Percentiles rank a stretch among this genome's conserved stretches.
phyloP scores from a whole-genome alignment of 2,113 vertebrate genomes.

The Xiphophorus hellerii region DNA sequence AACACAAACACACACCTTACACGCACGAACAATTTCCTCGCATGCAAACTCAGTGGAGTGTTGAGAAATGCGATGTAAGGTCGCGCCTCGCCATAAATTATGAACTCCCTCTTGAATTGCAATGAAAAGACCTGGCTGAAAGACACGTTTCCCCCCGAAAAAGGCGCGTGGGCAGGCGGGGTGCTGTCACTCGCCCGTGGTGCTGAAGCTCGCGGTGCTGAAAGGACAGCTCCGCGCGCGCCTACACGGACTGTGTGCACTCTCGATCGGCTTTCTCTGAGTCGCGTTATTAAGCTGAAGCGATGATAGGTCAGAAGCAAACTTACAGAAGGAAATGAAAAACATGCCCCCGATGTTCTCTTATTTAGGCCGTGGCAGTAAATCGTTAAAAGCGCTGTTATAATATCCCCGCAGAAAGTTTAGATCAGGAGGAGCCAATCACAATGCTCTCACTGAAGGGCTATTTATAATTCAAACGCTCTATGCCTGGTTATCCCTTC shows the following conservation, averaged over 20 bases:
- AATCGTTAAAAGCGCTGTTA: not conserved
- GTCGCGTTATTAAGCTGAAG: slow-evolving; percentile 36
- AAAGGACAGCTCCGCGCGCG: slow-evolving; percentile 80
- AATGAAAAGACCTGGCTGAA: slow-evolving; percentile 31
- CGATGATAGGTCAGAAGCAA: slow-evolving; percentile 42
- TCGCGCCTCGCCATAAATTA: slow-evolving; percentile 47
- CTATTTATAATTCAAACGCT: slow-evolving; percentile 32
- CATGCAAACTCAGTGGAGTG: slow-evolving; percentile 32
- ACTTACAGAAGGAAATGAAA: slow-evolving; percentile 27
- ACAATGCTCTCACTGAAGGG: slow-evolving; percentile 3
- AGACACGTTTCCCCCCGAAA: slow-evolving; percentile 15
- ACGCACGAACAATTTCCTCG: slow-evolving; percentile 19
- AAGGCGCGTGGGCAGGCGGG: slow-evolving; percentile 48
- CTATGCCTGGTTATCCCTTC: slow-evolving; percentile 17
- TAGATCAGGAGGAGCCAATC: slow-evolving; percentile 16
- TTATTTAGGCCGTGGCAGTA: slow-evolving; percentile 8
- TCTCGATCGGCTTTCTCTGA: slow-evolving; percentile 39
- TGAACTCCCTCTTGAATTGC: slow-evolving; percentile 36
- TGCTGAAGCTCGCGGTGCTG: slow-evolving; percentile 79
- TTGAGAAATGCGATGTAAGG: slow-evolving; percentile 45
- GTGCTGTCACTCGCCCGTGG: slow-evolving; percentile 65
- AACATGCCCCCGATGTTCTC: slow-evolving; percentile 6
- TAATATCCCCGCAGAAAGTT: slow-evolving; percentile 28
- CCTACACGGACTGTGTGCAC: slow-evolving; percentile 45
- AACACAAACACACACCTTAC: not conserved